Percentiles rank a stretch among this genome's conserved stretches.
Evolutionary conservation across 1,140 invertebrate genomes (phyloP).

Genomic region (Macrosteles quadrilineatus): DNA sequence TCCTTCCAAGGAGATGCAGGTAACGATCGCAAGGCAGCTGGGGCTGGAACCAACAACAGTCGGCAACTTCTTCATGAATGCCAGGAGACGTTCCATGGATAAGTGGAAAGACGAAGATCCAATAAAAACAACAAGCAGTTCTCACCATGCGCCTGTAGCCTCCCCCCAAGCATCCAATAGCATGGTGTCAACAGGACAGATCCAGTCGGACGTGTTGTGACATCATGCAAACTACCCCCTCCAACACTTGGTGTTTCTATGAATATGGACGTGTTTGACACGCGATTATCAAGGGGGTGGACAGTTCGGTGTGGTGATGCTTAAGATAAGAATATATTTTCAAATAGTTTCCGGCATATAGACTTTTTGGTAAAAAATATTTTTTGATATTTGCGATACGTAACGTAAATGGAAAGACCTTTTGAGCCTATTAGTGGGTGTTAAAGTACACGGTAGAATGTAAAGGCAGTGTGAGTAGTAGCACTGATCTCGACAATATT

Average conservation of each 20-base stretch:
- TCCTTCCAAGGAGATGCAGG: constrained; percentile 99
- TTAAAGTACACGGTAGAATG: constrained; percentile 13
- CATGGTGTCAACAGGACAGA: constrained; percentile 25
- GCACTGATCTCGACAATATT: constrained; percentile 23
- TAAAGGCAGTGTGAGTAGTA: constrained; percentile 16
- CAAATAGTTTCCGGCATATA: constrained; percentile 28
- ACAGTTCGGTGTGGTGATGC: constrained; percentile 8
- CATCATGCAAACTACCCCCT: constrained; percentile 40
- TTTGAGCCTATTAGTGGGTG: neutral
- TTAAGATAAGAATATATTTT: constrained; percentile 22
- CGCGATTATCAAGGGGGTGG: neutral
- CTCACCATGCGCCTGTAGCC: constrained; percentile 11
- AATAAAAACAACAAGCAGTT: constrained; percentile 33
- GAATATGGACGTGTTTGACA: constrained; percentile 25
- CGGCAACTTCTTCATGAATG: constrained; percentile 99
- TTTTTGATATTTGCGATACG: constrained; percentile 28
- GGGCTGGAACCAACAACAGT: constrained; percentile 98
- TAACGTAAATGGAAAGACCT: neutral
- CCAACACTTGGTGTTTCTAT: constrained; percentile 42
- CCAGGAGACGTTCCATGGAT: constrained; percentile 94
- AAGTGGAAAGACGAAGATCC: constrained; percentile 96
- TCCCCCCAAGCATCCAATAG: constrained; percentile 25
- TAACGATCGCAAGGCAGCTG: constrained; percentile 96
- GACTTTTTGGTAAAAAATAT: constrained; percentile 29
- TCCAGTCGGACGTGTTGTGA: constrained; percentile 41